Conservation (phyloP, 2,797 vertebrate genomes). For the Neosilurus hyrtlii region DNA sequence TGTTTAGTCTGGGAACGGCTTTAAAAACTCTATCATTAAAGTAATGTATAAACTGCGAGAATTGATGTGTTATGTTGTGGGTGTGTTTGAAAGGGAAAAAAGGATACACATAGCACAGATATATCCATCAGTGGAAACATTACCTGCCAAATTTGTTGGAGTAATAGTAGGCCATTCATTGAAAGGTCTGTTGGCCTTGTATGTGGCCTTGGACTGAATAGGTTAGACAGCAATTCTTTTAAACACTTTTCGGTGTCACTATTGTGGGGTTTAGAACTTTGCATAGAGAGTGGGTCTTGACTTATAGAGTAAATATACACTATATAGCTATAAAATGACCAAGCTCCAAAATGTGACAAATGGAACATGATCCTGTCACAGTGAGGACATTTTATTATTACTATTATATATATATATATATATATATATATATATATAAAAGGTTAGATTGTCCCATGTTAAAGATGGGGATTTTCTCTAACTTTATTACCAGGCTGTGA, state of each 20-base stretch:
- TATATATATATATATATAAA: too few species aligned
- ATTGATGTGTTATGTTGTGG: not conserved
- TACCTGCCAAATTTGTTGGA: conserved; percentile 11
- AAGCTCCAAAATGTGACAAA: not conserved
- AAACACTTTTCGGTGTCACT: not conserved
- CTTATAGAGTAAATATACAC: not conserved
- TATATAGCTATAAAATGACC: not conserved
- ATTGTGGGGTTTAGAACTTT: not conserved
- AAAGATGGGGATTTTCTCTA: too few species aligned
- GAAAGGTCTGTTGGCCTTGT: not conserved
- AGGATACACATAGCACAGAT: not conserved
- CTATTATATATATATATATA: too few species aligned
- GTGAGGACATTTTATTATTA: not conserved
- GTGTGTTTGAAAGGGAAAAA: conserved; percentile 24
- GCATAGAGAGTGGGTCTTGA: not conserved
- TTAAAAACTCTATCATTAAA: conserved; percentile 2
- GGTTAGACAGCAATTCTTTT: not conserved
- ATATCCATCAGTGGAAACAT: not conserved
- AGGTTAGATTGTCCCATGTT: too few species aligned
- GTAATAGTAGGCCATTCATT: not conserved
- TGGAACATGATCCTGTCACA: too few species aligned
- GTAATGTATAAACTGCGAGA: not conserved
- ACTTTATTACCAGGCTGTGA: too few species aligned
- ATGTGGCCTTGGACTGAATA: not conserved
- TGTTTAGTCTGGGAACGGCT: not conserved